phyloP scores from a whole-genome alignment of 1,140 invertebrate species.

The Parapsyche elsis region DNA sequence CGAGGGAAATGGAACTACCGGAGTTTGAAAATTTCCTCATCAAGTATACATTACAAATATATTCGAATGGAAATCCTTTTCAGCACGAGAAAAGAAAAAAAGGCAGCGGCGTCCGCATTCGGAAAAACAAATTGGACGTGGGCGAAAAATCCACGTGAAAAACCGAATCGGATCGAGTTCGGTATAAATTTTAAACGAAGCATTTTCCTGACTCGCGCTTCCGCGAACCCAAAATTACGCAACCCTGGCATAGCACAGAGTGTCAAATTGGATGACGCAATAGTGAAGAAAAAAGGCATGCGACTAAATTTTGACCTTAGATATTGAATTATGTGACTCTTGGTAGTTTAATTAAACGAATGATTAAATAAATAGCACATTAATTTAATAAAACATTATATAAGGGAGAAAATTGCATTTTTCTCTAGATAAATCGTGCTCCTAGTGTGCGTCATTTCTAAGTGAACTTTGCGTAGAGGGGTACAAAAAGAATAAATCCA shows the following conservation, averaged over 20 bases:
- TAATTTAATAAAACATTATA: no score
- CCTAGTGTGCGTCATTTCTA: neutral
- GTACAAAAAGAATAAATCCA: conserved; percentile 35
- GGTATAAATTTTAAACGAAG: conserved; percentile 43
- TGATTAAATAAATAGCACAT: no score
- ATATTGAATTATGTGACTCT: no score
- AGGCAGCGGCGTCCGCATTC: conserved; percentile 17
- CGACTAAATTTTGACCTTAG: no score
- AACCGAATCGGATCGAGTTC: conserved; percentile 37
- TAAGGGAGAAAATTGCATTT: conserved; percentile 37
- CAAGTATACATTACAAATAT: conserved; percentile 39
- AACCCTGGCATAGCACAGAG: neutral
- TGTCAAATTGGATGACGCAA: conserved; percentile 12
- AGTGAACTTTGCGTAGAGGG: conserved; percentile 34
- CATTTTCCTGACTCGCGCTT: conserved; percentile 34
- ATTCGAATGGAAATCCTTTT: conserved; percentile 33
- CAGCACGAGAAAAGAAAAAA: conserved; percentile 12
- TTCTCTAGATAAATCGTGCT: neutral
- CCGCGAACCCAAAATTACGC: conserved; percentile 31
- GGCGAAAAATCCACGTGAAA: conserved; percentile 31
- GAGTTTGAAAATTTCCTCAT: conserved; percentile 31
- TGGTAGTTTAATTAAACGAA: no score
- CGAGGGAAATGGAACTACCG: neutral
- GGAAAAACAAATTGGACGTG: conserved; percentile 38
- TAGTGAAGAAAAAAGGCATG: neutral